Evolutionary conservation across 1,140 invertebrate genomes (phyloP).

Genomic region (Caenorhabditis tropicalis): DNA sequence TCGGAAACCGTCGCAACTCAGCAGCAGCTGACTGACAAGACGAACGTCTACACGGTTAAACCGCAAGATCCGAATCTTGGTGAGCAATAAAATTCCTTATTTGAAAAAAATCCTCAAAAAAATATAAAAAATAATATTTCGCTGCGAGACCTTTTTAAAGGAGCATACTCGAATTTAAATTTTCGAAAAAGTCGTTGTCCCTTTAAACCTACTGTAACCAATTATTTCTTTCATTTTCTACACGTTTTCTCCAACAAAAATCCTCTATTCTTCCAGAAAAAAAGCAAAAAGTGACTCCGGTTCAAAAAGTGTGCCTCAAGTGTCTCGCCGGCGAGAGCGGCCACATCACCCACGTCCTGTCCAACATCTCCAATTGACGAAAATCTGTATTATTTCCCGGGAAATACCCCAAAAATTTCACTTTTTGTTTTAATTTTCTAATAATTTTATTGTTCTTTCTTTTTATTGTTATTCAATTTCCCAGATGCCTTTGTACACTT

Average conservation of each 20-base stretch:
- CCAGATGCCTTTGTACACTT: not conserved
- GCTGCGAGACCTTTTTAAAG: too few species aligned
- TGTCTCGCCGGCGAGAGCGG: conserved; percentile 47
- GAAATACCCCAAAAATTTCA: not conserved
- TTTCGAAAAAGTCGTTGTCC: not conserved
- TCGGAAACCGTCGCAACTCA: not conserved
- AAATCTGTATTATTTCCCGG: not conserved
- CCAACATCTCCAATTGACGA: conserved; percentile 16
- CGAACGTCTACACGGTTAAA: conserved; percentile 38
- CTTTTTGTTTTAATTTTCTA: not conserved
- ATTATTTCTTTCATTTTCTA: not conserved
- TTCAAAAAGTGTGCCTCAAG: conserved; percentile 47
- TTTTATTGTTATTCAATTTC: not conserved
- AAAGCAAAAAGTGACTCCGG: not conserved
- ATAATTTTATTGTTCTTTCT: not conserved
- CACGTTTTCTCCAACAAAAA: not conserved
- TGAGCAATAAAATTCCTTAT: not conserved
- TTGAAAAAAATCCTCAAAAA: too few species aligned
- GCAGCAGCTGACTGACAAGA: conserved; percentile 11
- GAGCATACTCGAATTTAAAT: not conserved
- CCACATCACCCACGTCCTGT: conserved; percentile 45
- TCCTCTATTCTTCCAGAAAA: conserved; percentile 27
- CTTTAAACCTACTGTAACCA: not conserved
- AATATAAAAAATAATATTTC: too few species aligned
- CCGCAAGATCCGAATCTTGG: conserved; percentile 7